Conservation (phyloP, 2,113 vertebrate species). For the Helogale parvula region DNA sequence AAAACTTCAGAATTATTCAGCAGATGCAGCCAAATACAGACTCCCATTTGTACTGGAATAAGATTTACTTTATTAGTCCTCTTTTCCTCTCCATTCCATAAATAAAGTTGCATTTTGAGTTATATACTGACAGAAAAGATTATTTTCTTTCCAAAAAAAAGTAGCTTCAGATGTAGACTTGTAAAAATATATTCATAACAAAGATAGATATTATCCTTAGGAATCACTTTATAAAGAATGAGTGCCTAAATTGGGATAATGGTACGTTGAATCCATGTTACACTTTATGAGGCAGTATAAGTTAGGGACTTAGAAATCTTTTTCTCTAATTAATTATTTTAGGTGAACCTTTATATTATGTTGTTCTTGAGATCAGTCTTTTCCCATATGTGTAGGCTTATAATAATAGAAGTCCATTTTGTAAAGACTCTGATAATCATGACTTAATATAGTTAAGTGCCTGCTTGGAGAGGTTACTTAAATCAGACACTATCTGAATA, state of each 20-base stretch:
- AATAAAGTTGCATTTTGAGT: constrained; percentile 42
- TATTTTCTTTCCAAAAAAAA: neutral
- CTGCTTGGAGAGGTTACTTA: constrained; percentile 28
- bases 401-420: neutral
- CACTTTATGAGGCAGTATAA: neutral
- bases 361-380: neutral
- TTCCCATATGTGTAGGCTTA: neutral
- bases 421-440: neutral
- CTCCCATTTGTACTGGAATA: neutral
- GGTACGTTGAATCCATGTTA: neutral
- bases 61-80: neutral
- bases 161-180: neutral
- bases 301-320: neutral
- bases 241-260: neutral
- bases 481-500: constrained; percentile 35
- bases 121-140: constrained; percentile 23
- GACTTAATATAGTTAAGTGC: neutral
- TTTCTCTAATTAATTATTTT: neutral
- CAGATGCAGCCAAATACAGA: neutral
- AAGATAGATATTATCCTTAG: neutral
- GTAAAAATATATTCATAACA: neutral
- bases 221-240: constrained; percentile 5
- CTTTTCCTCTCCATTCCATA: neutral
- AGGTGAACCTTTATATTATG: neutral
- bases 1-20: constrained; percentile 42